A percentile compares a stretch with the other conserved stretches of the same genome.
These are phyloP conservation scores for Pemphredon lugubris DNA, from an alignment of 2,888 invertebrate genomes.

Conservation along the genomic window DNA sequence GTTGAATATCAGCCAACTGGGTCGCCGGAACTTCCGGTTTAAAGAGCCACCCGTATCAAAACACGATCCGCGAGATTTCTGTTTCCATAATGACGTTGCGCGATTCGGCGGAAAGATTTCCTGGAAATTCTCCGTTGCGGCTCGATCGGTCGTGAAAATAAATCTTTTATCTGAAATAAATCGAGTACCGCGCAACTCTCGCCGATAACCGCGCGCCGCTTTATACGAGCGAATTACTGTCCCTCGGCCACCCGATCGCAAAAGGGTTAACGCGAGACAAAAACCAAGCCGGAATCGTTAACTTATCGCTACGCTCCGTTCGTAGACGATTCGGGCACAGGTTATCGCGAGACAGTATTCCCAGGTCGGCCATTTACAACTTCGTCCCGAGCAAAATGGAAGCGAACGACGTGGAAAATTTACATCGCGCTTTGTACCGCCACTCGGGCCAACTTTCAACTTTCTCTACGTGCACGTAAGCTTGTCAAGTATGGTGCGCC, in stretches of 20 bases:
- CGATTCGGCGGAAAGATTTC: conserved; percentile 16
- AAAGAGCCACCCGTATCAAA: conserved; percentile 55
- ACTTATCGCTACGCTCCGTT: conserved; percentile 43
- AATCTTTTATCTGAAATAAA: neutral
- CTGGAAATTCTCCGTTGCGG: neutral
- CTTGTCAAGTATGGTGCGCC: conserved; percentile 52
- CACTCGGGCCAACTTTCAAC: conserved; percentile 53
- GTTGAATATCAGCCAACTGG: conserved; percentile 68
- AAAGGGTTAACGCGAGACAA: conserved; percentile 33
- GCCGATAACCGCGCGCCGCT: conserved; percentile 18
- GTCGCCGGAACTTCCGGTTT: conserved; percentile 68
- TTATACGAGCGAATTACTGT: conserved; percentile 44
- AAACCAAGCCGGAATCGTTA: conserved; percentile 43
- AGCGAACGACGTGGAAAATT: conserved; percentile 65
- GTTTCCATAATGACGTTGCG: neutral
- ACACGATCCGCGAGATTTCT: conserved; percentile 39
- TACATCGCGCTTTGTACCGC: conserved; percentile 63
- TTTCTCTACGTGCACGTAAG: conserved; percentile 33
- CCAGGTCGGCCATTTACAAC: conserved; percentile 65
- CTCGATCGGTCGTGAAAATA: neutral
- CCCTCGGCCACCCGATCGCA: neutral
- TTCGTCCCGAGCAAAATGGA: conserved; percentile 61
- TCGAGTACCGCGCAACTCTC: neutral
- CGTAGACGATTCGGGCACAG: conserved; percentile 48
- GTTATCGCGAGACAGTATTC: conserved; percentile 56